A percentile compares a stretch with the other conserved stretches of the same genome.
phyloP scores from a whole-genome alignment of 1,140 invertebrate genomes.

The Rhopalosiphum padi region DNA sequence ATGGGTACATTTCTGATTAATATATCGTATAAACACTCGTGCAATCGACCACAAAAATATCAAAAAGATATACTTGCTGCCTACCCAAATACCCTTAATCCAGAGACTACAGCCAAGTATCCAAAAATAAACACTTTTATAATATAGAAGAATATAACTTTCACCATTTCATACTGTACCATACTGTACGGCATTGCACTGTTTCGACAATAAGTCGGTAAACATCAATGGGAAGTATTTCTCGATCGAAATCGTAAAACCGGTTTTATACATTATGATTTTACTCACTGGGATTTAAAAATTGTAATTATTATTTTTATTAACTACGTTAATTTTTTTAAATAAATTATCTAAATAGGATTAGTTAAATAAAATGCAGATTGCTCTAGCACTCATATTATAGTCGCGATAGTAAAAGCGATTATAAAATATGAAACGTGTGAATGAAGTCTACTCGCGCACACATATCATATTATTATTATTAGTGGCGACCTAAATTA shows the following conservation, averaged over 20 bases:
- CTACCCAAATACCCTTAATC: not conserved
- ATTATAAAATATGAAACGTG: slow-evolving; percentile 1
- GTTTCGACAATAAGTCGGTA: not conserved
- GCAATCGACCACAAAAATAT: not conserved
- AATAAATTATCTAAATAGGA: not conserved
- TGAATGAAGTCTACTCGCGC: not conserved
- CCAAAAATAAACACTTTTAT: not conserved
- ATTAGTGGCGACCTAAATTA: not conserved
- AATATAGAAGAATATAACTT: not conserved
- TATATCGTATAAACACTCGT: not conserved
- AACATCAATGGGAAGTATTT: not conserved
- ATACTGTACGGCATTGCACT: not conserved
- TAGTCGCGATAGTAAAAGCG: not conserved
- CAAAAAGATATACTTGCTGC: not conserved
- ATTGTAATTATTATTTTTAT: not conserved
- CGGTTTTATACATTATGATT: not conserved
- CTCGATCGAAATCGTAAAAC: not conserved
- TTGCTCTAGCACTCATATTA: not conserved
- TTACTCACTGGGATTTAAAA: not conserved
- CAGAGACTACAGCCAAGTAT: not conserved
- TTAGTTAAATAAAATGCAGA: not conserved
- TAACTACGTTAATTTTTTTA: not conserved
- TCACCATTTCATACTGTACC: not conserved
- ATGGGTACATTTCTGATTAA: not conserved
- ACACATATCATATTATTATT: not conserved